These are phyloP conservation scores for Antheraea yamamai DNA, from an alignment of 2,888 invertebrate species.

Conservation along the genomic window DNA sequence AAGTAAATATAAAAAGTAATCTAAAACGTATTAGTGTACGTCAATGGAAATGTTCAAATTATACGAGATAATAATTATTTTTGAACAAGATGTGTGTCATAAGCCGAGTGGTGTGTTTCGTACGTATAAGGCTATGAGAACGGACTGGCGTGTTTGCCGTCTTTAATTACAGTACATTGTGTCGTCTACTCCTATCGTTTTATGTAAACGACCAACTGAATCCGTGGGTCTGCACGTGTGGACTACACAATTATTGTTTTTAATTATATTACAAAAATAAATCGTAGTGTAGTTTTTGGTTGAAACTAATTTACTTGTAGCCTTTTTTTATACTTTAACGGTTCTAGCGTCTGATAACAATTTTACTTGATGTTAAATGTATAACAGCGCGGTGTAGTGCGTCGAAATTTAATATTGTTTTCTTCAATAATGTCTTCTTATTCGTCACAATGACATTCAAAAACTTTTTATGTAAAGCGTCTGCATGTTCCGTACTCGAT, in stretches of 20 bases:
- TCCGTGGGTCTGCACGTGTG: not conserved
- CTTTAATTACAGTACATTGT: slow-evolving; percentile 56
- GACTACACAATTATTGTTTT: not conserved
- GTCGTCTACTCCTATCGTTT: slow-evolving; percentile 34
- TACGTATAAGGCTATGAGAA: not conserved
- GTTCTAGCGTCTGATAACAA: no score
- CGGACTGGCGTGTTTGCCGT: slow-evolving; percentile 46
- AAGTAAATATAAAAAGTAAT: not conserved
- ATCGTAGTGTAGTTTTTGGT: no score
- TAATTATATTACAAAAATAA: not conserved
- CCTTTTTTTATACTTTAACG: no score
- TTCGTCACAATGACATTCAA: no score
- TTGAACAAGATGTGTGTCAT: not conserved
- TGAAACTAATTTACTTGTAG: no score
- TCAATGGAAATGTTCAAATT: not conserved
- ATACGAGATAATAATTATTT: not conserved
- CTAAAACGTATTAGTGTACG: not conserved
- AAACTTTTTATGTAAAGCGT: no score
- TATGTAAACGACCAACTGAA: not conserved
- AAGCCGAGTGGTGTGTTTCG: not conserved
- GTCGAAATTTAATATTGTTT: no score
- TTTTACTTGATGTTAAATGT: no score
- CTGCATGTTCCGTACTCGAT: no score
- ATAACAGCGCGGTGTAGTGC: no score
- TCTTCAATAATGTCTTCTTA: no score